Evolutionary conservation across 2,113 vertebrate species (phyloP), one percentile per base, ranked within the genome.

Genomic region (Amphiprion ocellaris): DNA sequence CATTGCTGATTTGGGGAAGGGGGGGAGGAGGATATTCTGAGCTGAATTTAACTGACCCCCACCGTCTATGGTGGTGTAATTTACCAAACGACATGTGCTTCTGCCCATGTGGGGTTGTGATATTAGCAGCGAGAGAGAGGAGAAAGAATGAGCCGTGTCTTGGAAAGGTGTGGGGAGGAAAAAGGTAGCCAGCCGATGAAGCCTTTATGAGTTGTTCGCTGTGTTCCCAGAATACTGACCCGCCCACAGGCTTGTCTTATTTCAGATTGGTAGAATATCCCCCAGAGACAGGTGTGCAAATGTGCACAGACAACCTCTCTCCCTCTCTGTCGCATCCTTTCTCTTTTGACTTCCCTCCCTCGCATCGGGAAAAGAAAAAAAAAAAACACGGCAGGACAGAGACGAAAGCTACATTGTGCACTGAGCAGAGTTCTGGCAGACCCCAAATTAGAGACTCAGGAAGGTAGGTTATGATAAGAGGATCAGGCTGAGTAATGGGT

Each of bases 401-500:
- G 58, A 82, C 68, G 74, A 78, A 79, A 89, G 87, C 21, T 59
- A 74, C 79, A 81, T 89, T 88, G 90, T 86, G 53, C 79, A 37
- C 69, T 50, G 58, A 80, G 83, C 85, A 47, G 69, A 83, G 82
- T 90, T 87, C 3, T 90, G 91, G 88, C 89, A 90, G 74, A 87
- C 67, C 86, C 82, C 77, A 87, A 89, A 91, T 90, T 87, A 87
- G 77, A 88, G 88, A 84, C 84, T 92, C 86, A 1, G 84, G 75
- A 88, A 91, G 88, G 90, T 90, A 90, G 87, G 83, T 90, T 87
- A 85, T 74, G 91, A 93, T 93, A 94, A 93, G 92, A 90, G 92
- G 91, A 94, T 93, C 91, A 91, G 89, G 84, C 82, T 81, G 86
- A 86, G 89, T 92, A 92, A 93, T 92, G 88, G 88, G 89, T 93